Conservation (phyloP, 2,888 invertebrate species). For the Ichneumon xanthorius region DNA sequence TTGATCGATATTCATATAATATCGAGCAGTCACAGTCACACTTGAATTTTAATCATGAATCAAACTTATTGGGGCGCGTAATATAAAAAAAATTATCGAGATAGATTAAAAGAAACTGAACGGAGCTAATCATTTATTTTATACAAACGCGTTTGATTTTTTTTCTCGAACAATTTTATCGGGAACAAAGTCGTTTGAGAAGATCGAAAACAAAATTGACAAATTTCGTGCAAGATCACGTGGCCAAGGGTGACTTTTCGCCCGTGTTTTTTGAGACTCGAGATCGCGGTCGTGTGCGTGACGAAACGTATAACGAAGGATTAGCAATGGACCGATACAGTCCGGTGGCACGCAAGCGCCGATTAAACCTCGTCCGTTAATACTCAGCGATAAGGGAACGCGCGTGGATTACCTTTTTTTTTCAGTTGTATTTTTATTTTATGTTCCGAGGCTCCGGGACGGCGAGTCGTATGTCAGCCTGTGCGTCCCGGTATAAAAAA, state of each 20-base stretch:
- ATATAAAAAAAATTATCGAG: too few species aligned
- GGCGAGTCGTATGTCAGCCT: conserved; percentile 72
- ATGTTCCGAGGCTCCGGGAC: conserved; percentile 61
- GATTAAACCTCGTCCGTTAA: conserved; percentile 65
- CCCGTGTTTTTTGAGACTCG: conserved; percentile 5
- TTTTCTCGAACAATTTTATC: neutral
- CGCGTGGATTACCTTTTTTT: conserved; percentile 57
- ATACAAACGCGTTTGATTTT: neutral
- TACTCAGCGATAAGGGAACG: conserved; percentile 64
- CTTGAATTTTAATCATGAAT: neutral
- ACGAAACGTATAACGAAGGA: conserved; percentile 63
- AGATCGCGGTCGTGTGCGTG: conserved; percentile 45
- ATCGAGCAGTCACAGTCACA: neutral
- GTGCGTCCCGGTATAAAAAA: conserved; percentile 73
- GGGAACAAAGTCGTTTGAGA: neutral
- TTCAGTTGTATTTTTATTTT: conserved; percentile 40
- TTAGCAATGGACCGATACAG: conserved; percentile 54
- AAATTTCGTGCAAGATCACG: conserved; percentile 23
- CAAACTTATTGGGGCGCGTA: too few species aligned
- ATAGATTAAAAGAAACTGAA: too few species aligned
- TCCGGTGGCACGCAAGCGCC: conserved; percentile 58
- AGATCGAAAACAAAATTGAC: neutral
- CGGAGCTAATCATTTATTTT: too few species aligned
- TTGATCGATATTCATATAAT: neutral
- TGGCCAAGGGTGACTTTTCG: conserved; percentile 27